Base-by-base conservation (phyloP, 2,797 vertebrate species). In the Neomorphus geoffroyi region DNA sequence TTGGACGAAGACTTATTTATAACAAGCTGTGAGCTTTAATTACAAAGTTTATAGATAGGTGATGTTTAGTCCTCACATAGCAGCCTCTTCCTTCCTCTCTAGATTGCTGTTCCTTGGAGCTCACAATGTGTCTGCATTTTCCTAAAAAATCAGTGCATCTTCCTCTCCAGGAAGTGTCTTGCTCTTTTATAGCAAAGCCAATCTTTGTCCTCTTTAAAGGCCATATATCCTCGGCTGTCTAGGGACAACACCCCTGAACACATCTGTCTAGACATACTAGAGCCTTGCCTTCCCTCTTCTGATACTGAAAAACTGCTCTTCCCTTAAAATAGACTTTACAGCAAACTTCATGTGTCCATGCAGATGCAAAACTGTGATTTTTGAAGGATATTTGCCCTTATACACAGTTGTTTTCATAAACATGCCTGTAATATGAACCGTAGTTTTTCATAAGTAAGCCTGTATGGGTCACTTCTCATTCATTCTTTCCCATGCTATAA, bases 161-260 rank as follows among this genome's bases (percentile, higher is more conserved):
- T 94, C 90, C 96, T 95, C 86, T 94, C 61, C 91, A 93, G 94
- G 96, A 97, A 96, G 82, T 94, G 67, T 30, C 60, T 96, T 92
- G 80, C 51, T 96, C 96, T 96, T 96, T 96, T 96, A 96, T 94
- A 95, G 90, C 86, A 93, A 97, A 86, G 94, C 94, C 92, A 96
- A 92, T 92, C 82, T 96, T 96, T 95, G 91, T 95, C 92, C 58
- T 73, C 39, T 86, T 92, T 86, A 93, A 91, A 96, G 77, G 74
- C 91, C 67, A 27, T 96, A 91, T 95, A 96, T 97, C 83, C 94
- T 96, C 69, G 93, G 91, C 87, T 96, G 77, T 94, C 94, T 92
- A 94, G 88, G 92, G 96, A 91, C 92, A 93, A 30, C 91, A 93
- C 41, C 86, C 81, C 65, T 90, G 72, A 73, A 69, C 57, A 50